These are phyloP conservation scores for Zophobas atratus DNA, from an alignment of 1,140 invertebrate species.

Conservation along the genomic window DNA sequence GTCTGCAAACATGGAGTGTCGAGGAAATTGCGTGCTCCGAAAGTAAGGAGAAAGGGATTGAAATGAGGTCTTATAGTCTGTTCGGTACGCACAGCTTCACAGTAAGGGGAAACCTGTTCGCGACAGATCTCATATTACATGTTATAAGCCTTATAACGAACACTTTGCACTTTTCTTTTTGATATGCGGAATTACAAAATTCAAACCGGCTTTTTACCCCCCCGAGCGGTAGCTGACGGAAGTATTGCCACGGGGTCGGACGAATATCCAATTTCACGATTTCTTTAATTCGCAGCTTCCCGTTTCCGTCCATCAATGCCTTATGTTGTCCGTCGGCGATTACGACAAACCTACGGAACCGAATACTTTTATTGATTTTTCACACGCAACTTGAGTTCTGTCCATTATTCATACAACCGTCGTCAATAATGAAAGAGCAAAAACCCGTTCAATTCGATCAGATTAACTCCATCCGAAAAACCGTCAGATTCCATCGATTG, in stretches of 20 bases:
- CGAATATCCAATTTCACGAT: not conserved
- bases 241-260: not conserved
- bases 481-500: too few species aligned
- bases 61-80: constrained; percentile 36
- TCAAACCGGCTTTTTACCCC: not conserved
- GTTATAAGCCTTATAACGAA: constrained; percentile 45
- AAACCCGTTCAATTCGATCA: too few species aligned
- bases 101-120: constrained; percentile 24
- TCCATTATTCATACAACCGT: too few species aligned
- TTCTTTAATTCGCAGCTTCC: not conserved
- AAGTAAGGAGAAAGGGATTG: constrained; percentile 30
- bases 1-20: constrained; percentile 39
- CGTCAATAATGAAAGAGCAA: too few species aligned
- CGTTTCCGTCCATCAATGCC: too few species aligned
- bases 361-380: too few species aligned
- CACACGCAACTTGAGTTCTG: too few species aligned
- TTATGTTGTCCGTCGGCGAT: too few species aligned
- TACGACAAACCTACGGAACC: too few species aligned
- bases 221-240: not conserved
- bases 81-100: constrained; percentile 18
- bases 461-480: too few species aligned
- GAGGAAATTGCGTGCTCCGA: constrained; percentile 42
- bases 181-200: constrained; percentile 6
- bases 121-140: constrained; percentile 42
- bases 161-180: constrained; percentile 38